Evolutionary conservation across 2,888 invertebrate species (phyloP), one percentile per base, ranked within the genome.

Genomic region (Platypus cylindrus): DNA sequence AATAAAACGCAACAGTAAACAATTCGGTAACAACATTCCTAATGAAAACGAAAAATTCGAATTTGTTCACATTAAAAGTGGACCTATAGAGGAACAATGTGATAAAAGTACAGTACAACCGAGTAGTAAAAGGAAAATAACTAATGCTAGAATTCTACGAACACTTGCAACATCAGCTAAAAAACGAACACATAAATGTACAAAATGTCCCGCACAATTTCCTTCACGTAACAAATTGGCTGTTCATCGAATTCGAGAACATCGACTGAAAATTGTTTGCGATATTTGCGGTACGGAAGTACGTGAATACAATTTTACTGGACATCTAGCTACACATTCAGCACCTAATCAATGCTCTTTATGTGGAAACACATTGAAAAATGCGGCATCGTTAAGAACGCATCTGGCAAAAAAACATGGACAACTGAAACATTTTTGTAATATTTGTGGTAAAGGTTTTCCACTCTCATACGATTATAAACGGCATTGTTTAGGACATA

Each of bases 281-380:
- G 56, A 49, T 30, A 51, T 56, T 32, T 58, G 58, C 38, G 58
- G 58, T 1, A 47, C 49, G 36, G 37, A 47, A 29, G 46, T 57
- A 17, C 37, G 55, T 30, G 33, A 35, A 7, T 39, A 43, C 14
- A 43, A 43, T 20, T 30, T 43, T 17, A 43, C 14, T 17, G 40
- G 40, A 26, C 43, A 43, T 30, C 48, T 58, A 17, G 45, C 45
- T 35, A 34, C 48, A 20, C 58, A 58, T 35, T 48, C 48, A 3
- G 38, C 24, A 2, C 55, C 56, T 5, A 48, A 47, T 3, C 34
- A 35, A 14, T 58, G 58, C 38, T 40, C 47, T 17, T 44, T 48
- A 27, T 56, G 56, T 37, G 47, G 46, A 1, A 56, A 50, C 40
- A 37, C 47, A 2, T 52, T 51, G 22, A 56, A 55, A 43, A 56